A percentile compares a stretch with the other conserved stretches of the same genome.
Evolutionary conservation across 2,888 invertebrate species (phyloP).

Genomic region (Acanthoscelides obtectus): DNA sequence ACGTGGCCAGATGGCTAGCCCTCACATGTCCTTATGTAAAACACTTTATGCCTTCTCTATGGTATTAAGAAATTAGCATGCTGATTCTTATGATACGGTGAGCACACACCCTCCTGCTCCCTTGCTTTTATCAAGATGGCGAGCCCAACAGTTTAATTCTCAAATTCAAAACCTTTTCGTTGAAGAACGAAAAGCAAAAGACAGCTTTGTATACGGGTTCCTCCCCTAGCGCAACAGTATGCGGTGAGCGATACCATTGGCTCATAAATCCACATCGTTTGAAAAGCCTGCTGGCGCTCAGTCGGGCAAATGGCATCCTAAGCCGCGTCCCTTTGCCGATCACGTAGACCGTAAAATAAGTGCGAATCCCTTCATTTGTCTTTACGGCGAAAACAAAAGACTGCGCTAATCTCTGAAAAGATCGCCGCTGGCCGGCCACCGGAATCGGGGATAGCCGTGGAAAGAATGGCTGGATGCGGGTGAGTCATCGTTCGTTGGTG

Average conservation of each 20-base stretch:
- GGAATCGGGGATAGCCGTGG: background rate
- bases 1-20: too few relatives aligned
- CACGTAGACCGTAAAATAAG: conserved; percentile 42
- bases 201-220: too few relatives aligned
- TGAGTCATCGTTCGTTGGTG: background rate
- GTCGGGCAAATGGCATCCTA: background rate
- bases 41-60: too few relatives aligned
- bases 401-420: conserved; percentile 42
- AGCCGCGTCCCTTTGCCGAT: conserved; percentile 17
- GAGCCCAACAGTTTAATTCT: too few relatives aligned
- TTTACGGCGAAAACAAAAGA: conserved; percentile 44
- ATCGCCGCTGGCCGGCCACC: conserved; percentile 21
- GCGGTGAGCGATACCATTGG: background rate
- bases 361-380: conserved; percentile 47
- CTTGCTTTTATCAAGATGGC: too few relatives aligned
- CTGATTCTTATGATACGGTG: too few relatives aligned
- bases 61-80: too few relatives aligned
- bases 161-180: too few relatives aligned
- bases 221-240: too few relatives aligned
- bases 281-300: background rate
- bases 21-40: too few relatives aligned
- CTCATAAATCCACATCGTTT: background rate
- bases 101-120: too few relatives aligned
- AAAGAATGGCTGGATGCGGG: background rate
- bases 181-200: too few relatives aligned